Conservation (phyloP, 2,113 vertebrate genomes). For the Poeciliopsis occidentalis region DNA sequence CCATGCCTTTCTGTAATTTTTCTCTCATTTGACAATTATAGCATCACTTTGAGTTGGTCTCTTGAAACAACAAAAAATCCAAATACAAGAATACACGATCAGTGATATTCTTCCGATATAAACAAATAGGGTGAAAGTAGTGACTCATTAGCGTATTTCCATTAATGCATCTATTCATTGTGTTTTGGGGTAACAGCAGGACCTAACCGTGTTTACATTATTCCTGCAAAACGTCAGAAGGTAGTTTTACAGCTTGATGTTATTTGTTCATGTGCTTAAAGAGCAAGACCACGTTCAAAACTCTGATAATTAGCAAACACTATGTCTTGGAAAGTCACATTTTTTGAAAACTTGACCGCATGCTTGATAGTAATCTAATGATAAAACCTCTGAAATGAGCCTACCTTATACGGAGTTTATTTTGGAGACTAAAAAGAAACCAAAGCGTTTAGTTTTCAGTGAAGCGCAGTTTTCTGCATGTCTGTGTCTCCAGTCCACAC, state of each 20-base stretch:
- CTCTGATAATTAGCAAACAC: background rate
- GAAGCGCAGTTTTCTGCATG: background rate
- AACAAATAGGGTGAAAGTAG: background rate
- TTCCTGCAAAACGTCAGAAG: too few relatives aligned
- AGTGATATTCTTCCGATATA: background rate
- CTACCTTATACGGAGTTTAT: conserved; percentile 10
- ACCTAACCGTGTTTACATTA: too few relatives aligned
- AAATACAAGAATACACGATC: background rate
- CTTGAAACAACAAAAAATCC: background rate
- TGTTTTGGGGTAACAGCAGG: too few relatives aligned
- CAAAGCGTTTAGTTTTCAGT: background rate
- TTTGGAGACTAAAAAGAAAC: too few relatives aligned
- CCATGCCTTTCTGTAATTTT: background rate
- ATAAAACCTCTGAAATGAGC: background rate
- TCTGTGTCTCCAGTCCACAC: background rate
- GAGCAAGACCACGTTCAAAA: background rate
- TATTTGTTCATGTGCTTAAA: background rate
- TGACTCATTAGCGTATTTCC: background rate
- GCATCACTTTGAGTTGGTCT: background rate
- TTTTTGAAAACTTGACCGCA: background rate
- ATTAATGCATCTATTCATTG: too few relatives aligned
- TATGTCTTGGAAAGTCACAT: background rate
- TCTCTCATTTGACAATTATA: background rate
- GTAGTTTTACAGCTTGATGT: background rate
- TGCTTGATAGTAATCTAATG: background rate